These are phyloP conservation scores for Petromus typicus DNA, from an alignment of 2,113 vertebrate genomes.

Conservation along the genomic window DNA sequence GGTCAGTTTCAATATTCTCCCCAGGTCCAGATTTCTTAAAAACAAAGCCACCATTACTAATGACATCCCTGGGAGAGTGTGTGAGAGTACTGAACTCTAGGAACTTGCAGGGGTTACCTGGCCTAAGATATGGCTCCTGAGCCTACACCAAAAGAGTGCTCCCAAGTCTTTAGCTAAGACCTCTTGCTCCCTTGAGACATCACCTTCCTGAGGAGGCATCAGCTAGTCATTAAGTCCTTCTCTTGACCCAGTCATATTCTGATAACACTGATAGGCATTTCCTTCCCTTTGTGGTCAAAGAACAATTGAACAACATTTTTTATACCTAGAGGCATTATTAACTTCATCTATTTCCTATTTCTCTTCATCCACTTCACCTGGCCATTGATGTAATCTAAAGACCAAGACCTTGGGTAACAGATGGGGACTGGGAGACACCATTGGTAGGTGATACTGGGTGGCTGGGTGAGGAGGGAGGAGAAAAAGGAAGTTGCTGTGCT, in stretches of 20 bases:
- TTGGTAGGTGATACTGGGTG: background rate
- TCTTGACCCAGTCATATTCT: background rate
- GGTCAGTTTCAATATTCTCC: conserved; percentile 77
- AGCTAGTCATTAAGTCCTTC: background rate
- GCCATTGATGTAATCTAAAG: background rate
- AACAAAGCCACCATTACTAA: conserved; percentile 12
- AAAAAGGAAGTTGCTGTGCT: background rate
- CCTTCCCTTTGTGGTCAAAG: background rate
- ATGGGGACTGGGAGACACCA: background rate
- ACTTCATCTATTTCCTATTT: background rate
- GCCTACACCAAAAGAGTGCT: background rate
- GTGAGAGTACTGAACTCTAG: background rate
- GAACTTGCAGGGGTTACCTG: background rate
- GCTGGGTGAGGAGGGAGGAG: background rate
- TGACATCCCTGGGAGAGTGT: conserved; percentile 16
- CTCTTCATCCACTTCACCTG: background rate
- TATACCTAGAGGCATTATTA: background rate
- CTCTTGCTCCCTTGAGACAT: background rate
- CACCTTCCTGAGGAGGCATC: background rate
- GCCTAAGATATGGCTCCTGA: background rate
- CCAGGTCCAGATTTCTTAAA: conserved; percentile 52
- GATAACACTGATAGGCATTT: background rate
- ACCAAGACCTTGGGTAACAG: background rate
- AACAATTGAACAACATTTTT: background rate
- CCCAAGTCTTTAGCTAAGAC: background rate